Evolutionary conservation across 23 tunicate genomes (phyloP).

Genomic region (Phallusia fumigata): DNA sequence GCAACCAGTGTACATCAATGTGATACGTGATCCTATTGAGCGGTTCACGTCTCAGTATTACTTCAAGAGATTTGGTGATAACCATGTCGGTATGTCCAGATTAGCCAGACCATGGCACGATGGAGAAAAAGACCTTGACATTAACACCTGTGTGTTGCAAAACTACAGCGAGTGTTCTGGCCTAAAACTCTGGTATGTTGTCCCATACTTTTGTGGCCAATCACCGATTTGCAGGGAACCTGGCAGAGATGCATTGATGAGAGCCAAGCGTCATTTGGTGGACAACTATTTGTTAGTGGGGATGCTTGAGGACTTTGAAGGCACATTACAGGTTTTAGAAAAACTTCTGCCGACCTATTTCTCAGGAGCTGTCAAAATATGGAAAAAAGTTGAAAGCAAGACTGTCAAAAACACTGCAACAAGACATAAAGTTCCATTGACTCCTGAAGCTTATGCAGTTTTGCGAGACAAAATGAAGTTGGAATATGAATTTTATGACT

Average conservation of each 20-base stretch:
- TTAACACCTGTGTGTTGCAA: slow-evolving; percentile 78
- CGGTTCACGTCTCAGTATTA: slow-evolving; percentile 87
- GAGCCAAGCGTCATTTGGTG: slow-evolving; percentile 78
- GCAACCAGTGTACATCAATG: slow-evolving; percentile 78
- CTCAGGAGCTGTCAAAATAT: slow-evolving; percentile 44
- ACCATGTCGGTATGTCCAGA: slow-evolving; percentile 26
- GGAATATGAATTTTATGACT: slow-evolving; percentile 88
- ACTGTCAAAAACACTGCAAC: slow-evolving; percentile 47
- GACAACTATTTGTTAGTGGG: slow-evolving; percentile 85
- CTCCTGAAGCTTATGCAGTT: slow-evolving; percentile 35
- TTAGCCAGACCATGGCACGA: slow-evolving; percentile 23
- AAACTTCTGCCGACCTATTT: slow-evolving; percentile 74
- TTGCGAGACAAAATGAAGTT: slow-evolving; percentile 41
- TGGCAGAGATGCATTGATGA: slow-evolving; percentile 40
- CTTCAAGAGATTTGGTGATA: slow-evolving; percentile 76
- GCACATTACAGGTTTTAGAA: slow-evolving; percentile 73
- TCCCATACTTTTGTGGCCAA: slow-evolving; percentile 98
- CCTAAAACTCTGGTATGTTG: slow-evolving; percentile 73
- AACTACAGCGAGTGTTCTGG: slow-evolving; percentile 65
- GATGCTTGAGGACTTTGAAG: slow-evolving; percentile 86
- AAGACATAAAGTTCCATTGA: slow-evolving; percentile 29
- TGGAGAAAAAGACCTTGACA: slow-evolving; percentile 45
- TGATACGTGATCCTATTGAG: slow-evolving; percentile 94
- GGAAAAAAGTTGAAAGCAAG: slow-evolving; percentile 29
- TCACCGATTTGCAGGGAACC: slow-evolving; percentile 62